These are phyloP conservation scores for Pseudomyrmex pallidus DNA, from an alignment of 1,140 invertebrate genomes.

Conservation along the genomic window DNA sequence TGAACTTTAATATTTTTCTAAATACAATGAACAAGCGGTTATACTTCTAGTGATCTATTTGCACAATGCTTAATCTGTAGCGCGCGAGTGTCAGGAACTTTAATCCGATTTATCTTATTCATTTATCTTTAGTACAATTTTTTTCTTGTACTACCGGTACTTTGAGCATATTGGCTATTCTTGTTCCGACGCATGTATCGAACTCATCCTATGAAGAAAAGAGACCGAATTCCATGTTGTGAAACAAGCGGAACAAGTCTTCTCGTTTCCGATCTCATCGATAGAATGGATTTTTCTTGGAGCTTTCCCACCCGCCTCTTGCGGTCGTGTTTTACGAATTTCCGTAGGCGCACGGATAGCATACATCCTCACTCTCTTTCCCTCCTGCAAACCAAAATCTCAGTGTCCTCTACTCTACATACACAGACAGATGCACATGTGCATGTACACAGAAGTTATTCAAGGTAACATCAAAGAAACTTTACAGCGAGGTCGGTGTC, in stretches of 20 bases:
- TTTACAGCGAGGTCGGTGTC: constrained; percentile 67
- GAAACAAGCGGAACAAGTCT: constrained; percentile 35
- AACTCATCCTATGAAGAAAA: constrained; percentile 6
- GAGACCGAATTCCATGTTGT: constrained; percentile 6
- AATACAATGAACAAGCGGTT: not conserved
- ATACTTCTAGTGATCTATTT: not conserved
- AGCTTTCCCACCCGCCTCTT: constrained; percentile 35
- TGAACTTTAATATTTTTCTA: constrained; percentile 16
- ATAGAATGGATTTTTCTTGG: constrained; percentile 50
- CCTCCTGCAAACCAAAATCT: constrained; percentile 4
- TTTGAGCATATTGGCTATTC: not conserved
- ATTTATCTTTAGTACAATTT: constrained; percentile 26
- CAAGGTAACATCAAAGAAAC: constrained; percentile 71
- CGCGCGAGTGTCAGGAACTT: constrained; percentile 3
- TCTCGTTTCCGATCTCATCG: constrained; percentile 28
- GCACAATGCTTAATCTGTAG: not conserved
- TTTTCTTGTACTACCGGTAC: not conserved
- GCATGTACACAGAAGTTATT: constrained; percentile 19
- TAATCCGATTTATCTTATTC: constrained; percentile 25
- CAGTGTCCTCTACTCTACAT: not conserved
- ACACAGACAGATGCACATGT: not conserved
- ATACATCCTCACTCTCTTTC: not conserved
- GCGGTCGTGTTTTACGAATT: constrained; percentile 54
- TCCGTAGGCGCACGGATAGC: constrained; percentile 37
- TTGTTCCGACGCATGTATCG: constrained; percentile 1